phyloP scores from a whole-genome alignment of 2,797 vertebrate species.

The Sebastolobus alascanus region DNA sequence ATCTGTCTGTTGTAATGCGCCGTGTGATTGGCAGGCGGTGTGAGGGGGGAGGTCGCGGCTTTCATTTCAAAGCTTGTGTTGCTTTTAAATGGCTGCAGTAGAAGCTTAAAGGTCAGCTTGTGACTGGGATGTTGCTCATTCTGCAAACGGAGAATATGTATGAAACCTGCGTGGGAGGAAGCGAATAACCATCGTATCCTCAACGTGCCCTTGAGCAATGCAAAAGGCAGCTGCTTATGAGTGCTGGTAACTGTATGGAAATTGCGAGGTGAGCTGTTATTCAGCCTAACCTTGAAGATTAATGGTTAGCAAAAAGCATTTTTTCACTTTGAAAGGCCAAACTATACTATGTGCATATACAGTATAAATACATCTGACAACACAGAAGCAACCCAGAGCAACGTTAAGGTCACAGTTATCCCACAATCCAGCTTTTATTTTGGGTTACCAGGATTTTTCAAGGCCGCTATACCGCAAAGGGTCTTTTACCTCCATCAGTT shows the following conservation, averaged over 20 bases:
- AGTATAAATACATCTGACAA: neutral
- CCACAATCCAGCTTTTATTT: neutral
- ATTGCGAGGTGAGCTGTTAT: conserved; percentile 1
- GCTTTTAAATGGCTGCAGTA: conserved; percentile 36
- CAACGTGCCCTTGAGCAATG: conserved; percentile 64
- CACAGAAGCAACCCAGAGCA: neutral
- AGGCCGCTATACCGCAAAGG: neutral
- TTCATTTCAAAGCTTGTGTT: neutral
- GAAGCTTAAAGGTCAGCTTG: conserved; percentile 65
- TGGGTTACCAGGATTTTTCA: neutral
- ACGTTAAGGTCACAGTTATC: neutral
- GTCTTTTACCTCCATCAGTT: neutral
- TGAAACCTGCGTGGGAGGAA: conserved; percentile 49
- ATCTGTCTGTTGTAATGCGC: conserved; percentile 43
- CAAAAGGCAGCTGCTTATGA: conserved; percentile 17
- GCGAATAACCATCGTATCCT: conserved; percentile 24
- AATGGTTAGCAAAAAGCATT: neutral
- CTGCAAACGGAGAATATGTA: conserved; percentile 24
- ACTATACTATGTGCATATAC: neutral
- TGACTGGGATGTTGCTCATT: conserved; percentile 38
- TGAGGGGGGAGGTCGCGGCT: conserved; percentile 12
- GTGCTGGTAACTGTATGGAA: neutral
- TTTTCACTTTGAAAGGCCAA: conserved; percentile 23
- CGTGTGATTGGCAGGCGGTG: conserved; percentile 43
- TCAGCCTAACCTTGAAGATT: conserved; percentile 34